These are phyloP conservation scores for Tipula vernalis DNA, from an alignment of 2,888 invertebrate species.

Conservation along the genomic window DNA sequence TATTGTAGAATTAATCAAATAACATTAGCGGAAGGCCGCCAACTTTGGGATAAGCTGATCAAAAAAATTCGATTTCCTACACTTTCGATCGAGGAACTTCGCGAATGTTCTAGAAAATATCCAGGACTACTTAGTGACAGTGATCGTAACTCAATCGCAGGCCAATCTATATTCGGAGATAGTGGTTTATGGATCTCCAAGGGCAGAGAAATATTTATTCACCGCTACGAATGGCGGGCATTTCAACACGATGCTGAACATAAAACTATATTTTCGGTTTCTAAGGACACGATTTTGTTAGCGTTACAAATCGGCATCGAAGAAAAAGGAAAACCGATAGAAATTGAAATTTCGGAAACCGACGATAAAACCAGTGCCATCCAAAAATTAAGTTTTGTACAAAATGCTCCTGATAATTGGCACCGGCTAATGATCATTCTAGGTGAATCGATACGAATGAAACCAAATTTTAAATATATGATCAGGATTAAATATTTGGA, in stretches of 20 bases:
- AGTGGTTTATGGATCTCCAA: neutral
- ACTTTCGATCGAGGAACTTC: neutral
- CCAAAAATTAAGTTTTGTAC: neutral
- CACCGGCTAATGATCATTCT: neutral
- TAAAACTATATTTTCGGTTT: neutral
- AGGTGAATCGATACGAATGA: neutral
- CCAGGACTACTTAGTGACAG: neutral
- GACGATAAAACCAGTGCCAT: neutral
- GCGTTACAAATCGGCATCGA: neutral
- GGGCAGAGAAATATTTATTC: neutral
- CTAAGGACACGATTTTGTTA: neutral
- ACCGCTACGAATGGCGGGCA: neutral
- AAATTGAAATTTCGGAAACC: neutral
- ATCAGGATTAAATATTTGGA: neutral
- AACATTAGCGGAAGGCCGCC: neutral
- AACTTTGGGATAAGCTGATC: neutral
- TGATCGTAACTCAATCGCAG: neutral
- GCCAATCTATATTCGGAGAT: neutral
- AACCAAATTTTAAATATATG: neutral
- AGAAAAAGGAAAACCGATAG: neutral
- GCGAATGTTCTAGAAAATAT: neutral
- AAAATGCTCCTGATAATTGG: neutral
- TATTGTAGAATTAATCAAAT: neutral
- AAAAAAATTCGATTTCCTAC: neutral
- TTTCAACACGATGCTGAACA: neutral